Evolutionary conservation across 1,140 invertebrate genomes (phyloP).

Genomic region (Hyles euphorbiae): DNA sequence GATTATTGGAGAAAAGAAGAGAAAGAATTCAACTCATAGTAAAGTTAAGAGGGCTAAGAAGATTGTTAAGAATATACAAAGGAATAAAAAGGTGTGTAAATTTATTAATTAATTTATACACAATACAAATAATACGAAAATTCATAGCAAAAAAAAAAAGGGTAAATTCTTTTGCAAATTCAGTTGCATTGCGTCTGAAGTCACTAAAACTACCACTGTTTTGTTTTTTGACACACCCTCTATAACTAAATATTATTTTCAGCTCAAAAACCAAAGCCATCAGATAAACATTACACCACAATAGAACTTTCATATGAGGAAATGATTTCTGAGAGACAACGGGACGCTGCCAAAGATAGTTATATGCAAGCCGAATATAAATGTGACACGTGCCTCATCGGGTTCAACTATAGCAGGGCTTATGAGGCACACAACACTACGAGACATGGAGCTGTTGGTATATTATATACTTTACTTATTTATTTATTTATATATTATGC

Average conservation of each 20-base stretch:
- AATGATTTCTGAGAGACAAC: slow-evolving; percentile 43
- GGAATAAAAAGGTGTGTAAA: slow-evolving; percentile 16
- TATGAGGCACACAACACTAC: slow-evolving; percentile 30
- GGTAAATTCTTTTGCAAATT: too few relatives aligned
- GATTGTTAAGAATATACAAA: slow-evolving; percentile 13
- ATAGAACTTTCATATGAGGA: slow-evolving; percentile 53
- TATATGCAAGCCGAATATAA: slow-evolving; percentile 40
- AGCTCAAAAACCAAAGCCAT: slow-evolving; percentile 17
- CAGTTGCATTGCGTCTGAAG: too few relatives aligned
- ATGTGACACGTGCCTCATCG: slow-evolving; percentile 45
- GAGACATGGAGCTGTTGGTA: slow-evolving; percentile 44
- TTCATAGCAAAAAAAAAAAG: too few relatives aligned
- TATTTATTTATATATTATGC: too few relatives aligned
- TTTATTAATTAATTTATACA: not conserved
- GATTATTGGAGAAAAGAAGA: slow-evolving; percentile 7
- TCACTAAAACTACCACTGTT: too few relatives aligned
- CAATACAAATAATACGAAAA: too few relatives aligned
- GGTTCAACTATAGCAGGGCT: slow-evolving; percentile 39
- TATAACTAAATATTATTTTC: not conserved
- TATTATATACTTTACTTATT: not conserved
- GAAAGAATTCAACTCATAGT: slow-evolving; percentile 5
- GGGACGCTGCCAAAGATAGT: slow-evolving; percentile 20
- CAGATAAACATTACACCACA: slow-evolving; percentile 32
- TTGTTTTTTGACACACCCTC: too few relatives aligned
- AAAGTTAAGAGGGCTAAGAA: slow-evolving; percentile 21